Conservation (phyloP, 2,113 vertebrate genomes). For the Cebus imitator region DNA sequence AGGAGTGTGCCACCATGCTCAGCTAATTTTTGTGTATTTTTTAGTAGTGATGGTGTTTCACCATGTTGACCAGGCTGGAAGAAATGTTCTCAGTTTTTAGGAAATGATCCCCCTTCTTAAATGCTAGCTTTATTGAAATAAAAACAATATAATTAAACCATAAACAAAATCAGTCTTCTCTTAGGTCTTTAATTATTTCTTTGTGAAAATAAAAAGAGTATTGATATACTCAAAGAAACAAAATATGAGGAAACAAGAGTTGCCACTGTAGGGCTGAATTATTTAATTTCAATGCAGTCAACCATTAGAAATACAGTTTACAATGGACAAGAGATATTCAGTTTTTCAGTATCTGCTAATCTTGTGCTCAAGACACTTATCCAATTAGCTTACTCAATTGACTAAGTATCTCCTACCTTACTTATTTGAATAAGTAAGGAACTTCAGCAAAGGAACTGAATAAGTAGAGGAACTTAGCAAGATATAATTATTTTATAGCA, state of each 20-base stretch:
- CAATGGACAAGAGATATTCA: background rate
- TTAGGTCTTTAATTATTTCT: background rate
- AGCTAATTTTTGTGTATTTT: too few relatives aligned
- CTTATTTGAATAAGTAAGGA: too few relatives aligned
- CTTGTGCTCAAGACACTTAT: background rate
- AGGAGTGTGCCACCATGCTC: too few relatives aligned
- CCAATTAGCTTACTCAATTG: slow-evolving; percentile 49
- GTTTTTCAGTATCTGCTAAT: slow-evolving; percentile 3
- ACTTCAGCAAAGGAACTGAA: too few relatives aligned
- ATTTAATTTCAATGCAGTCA: slow-evolving; percentile 30
- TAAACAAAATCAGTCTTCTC: slow-evolving; percentile 22
- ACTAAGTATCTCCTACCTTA: background rate
- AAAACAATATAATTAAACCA: slow-evolving; percentile 17
- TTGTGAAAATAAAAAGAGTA: background rate
- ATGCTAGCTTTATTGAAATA: background rate
- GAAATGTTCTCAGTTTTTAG: background rate
- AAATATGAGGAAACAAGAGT: background rate
- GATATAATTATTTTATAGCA: background rate
- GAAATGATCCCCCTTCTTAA: background rate
- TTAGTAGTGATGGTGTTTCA: too few relatives aligned
- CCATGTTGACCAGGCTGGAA: background rate
- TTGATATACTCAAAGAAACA: background rate
- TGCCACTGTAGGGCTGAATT: background rate
- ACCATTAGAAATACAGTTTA: background rate
- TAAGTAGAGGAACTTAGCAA: background rate